These are phyloP conservation scores for Thinocorus orbignyianus DNA, from an alignment of 2,113 vertebrate species.

Conservation along the genomic window DNA sequence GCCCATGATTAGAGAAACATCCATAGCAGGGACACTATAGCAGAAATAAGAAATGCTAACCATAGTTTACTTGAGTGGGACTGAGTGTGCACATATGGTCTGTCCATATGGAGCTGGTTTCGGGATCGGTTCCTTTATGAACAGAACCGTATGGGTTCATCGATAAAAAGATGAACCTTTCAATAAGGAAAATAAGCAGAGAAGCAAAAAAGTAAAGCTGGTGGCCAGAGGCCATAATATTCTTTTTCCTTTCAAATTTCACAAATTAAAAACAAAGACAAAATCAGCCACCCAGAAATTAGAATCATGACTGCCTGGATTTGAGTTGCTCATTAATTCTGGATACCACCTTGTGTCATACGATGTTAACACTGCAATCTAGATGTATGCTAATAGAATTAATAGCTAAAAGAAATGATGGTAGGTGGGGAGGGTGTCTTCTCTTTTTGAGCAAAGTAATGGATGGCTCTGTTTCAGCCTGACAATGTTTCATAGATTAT, in stretches of 20 bases:
- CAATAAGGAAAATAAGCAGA: background rate
- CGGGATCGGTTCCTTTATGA: background rate
- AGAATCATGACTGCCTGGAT: background rate
- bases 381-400: slow-evolving; percentile 6
- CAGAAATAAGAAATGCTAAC: slow-evolving; percentile 19
- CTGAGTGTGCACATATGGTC: slow-evolving; percentile 14
- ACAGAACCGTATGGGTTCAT: background rate
- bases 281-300: background rate
- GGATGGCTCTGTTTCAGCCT: background rate
- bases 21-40: background rate
- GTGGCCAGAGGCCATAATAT: background rate
- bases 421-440: background rate
- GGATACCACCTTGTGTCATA: background rate
- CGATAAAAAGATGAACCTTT: background rate
- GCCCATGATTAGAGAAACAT: background rate
- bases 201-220: background rate
- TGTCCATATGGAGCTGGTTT: slow-evolving; percentile 30
- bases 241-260: background rate
- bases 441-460: background rate
- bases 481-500: background rate
- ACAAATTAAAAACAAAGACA: background rate
- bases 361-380: background rate
- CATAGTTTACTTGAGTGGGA: background rate
- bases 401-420: background rate
- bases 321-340: slow-evolving; percentile 39